A percentile compares a stretch with the other conserved stretches of the same genome.
Evolutionary conservation across 2,797 vertebrate species (phyloP).

Genomic region (Dryobates pubescens): DNA sequence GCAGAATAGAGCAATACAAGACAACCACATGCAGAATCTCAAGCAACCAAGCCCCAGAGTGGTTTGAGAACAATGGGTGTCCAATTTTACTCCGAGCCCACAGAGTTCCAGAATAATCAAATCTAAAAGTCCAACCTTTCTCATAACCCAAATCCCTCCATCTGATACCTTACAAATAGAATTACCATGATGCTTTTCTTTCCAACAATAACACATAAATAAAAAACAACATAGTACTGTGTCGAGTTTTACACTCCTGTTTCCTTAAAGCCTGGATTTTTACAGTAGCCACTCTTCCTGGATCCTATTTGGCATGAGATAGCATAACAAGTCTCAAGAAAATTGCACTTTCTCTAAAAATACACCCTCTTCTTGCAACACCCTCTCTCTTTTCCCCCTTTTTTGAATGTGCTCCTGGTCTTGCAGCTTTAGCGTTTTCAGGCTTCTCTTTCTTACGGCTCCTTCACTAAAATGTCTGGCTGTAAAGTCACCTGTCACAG

Average conservation of each 20-base stretch:
- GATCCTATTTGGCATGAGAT: not conserved
- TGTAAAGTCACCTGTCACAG: conserved; percentile 74
- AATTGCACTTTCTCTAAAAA: conserved; percentile 21
- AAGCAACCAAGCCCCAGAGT: not conserved
- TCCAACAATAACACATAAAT: not conserved
- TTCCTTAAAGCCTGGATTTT: not conserved
- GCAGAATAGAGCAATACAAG: not conserved
- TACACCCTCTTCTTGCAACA: conserved; percentile 74
- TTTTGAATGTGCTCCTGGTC: conserved; percentile 74
- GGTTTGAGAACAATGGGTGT: not conserved
- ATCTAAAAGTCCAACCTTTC: not conserved
- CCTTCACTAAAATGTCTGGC: conserved; percentile 77
- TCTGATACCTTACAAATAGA: not conserved
- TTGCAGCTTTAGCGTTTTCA: conserved; percentile 78
- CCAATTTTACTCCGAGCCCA: not conserved
- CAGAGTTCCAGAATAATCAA: not conserved
- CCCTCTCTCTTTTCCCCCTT: conserved; percentile 59
- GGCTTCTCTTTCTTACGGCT: conserved; percentile 71
- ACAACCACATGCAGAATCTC: not conserved
- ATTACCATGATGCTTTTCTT: not conserved
- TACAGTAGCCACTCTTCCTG: not conserved
- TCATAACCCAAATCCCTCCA: not conserved
- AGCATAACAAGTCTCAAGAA: not conserved
- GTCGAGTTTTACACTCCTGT: not conserved
- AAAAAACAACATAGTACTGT: not conserved